Conservation (phyloP, 2,888 invertebrate genomes). For the Diachrysia chrysitis region DNA sequence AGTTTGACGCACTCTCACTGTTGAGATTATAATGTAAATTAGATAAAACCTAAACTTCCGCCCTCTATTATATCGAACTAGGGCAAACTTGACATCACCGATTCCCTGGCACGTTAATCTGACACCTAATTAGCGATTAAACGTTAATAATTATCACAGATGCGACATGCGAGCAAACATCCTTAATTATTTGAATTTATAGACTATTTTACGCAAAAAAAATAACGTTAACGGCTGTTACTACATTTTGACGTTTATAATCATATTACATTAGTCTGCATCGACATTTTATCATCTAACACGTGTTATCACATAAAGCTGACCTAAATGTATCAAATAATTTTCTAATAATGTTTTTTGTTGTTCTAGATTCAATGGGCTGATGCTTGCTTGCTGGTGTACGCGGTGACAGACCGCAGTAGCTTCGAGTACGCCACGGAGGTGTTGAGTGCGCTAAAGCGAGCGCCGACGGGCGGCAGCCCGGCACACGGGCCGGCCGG, state of each 20-base stretch:
- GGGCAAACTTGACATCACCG: constrained; percentile 15
- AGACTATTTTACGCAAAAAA: constrained; percentile 29
- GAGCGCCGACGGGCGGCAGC: constrained; percentile 85
- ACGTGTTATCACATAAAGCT: constrained; percentile 41
- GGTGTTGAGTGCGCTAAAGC: constrained; percentile 89
- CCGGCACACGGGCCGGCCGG: constrained; percentile 90
- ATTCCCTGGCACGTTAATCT: background rate
- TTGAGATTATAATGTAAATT: constrained; percentile 8
- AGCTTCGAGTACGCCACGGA: constrained; percentile 92
- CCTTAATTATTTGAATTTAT: constrained; percentile 32
- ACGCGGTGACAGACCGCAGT: constrained; percentile 92
- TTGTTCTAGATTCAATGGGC: constrained; percentile 92
- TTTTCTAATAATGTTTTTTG: constrained; percentile 37
- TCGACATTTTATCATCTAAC: constrained; percentile 38
- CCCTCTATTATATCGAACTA: constrained; percentile 27
- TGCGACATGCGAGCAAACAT: constrained; percentile 36
- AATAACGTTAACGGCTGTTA: constrained; percentile 20
- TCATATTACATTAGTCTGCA: constrained; percentile 17
- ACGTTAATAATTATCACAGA: constrained; percentile 34
- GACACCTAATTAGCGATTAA: constrained; percentile 39
- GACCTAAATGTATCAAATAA: constrained; percentile 33
- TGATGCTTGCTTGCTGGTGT: constrained; percentile 93
- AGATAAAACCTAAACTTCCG: constrained; percentile 17
- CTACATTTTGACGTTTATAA: constrained; percentile 25
- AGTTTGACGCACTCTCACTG: constrained; percentile 30